These are phyloP conservation scores for Limenitis camilla DNA, from an alignment of 2,888 invertebrate genomes.

Conservation along the genomic window DNA sequence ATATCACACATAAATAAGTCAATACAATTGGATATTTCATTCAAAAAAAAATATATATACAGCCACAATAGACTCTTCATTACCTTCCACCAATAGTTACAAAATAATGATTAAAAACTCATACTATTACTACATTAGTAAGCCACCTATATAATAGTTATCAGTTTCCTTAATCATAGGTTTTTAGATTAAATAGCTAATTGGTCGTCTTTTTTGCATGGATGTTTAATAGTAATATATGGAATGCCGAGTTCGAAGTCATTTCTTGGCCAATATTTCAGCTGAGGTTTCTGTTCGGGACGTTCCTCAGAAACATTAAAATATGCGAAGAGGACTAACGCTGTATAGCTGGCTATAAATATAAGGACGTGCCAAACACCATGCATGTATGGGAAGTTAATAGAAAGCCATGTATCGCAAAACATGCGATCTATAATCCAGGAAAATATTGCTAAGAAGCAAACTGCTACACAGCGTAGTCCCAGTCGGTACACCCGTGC, in stretches of 20 bases:
- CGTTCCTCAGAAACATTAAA: conserved; percentile 83
- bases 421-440: conserved; percentile 87
- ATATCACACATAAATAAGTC: too few relatives aligned
- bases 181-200: conserved; percentile 57
- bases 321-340: conserved; percentile 85
- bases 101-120: too few relatives aligned
- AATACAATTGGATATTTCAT: too few relatives aligned
- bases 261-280: conserved; percentile 85
- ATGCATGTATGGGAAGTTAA: conserved; percentile 88
- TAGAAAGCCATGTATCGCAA: conserved; percentile 84
- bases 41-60: too few relatives aligned
- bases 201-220: conserved; percentile 63
- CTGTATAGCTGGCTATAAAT: conserved; percentile 85
- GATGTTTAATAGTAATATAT: conserved; percentile 79
- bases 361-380: conserved; percentile 89
- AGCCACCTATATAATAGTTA: too few relatives aligned
- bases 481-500: conserved; percentile 82
- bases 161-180: too few relatives aligned
- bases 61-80: too few relatives aligned
- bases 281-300: conserved; percentile 79
- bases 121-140: too few relatives aligned
- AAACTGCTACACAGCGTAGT: conserved; percentile 79
- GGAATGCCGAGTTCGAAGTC: conserved; percentile 86
- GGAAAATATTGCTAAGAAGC: conserved; percentile 81
- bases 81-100: too few relatives aligned